Base-by-base conservation (phyloP, 2,113 vertebrate genomes). In the Rostratula benghalensis region DNA sequence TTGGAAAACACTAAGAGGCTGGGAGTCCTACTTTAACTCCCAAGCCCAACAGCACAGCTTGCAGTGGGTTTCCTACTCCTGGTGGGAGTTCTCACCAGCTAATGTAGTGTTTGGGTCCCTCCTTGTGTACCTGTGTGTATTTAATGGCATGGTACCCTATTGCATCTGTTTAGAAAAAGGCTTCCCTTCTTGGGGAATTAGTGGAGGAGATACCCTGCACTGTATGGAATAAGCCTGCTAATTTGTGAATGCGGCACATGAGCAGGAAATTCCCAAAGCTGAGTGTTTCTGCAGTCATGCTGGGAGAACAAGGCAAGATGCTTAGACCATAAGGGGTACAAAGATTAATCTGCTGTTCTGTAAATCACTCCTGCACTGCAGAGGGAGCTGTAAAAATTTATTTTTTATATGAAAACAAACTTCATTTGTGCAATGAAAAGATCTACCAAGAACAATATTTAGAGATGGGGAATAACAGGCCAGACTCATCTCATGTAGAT, bases 271-370 rank as follows among this genome's bases (percentile, higher is more conserved):
- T 76, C 31, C 89, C 65, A 39, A 74, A 80, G 61, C 46, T 45
- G 76, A 82, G 15, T 50, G 25, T 64, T 95, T 57, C 54, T 94
- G 50, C 46, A 80, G 60, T 48, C 11, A 0, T 48, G 79, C 76
- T 90, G 77, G 31, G 60, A 90, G 63, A 94, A 37, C n/a, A 65
- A 86, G 43, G 31, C 75, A 87, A 86, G 64, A 43, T 11, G 27
- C 41, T 94, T 73, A 25, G 46, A 60, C 61, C 19, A 7, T 43
- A 77, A 94, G 64, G 53, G n/a, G n/a, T 78, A 54, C 23, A 18
- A 23, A 53, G 63, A 90, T 84, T 67, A 74, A 95, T 96, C 35
- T 79, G 27, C 79, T 73, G 63, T n/a, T 64, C 76, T 73, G 33
- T 53, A 93, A 84, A 90, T 92, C 37, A n/a, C 30, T 80, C 54